A percentile compares a stretch with the other conserved stretches of the same genome.
Evolutionary conservation across 92 coral and sea anemone species (phyloP).

Genomic region (Porites cylindrica): DNA sequence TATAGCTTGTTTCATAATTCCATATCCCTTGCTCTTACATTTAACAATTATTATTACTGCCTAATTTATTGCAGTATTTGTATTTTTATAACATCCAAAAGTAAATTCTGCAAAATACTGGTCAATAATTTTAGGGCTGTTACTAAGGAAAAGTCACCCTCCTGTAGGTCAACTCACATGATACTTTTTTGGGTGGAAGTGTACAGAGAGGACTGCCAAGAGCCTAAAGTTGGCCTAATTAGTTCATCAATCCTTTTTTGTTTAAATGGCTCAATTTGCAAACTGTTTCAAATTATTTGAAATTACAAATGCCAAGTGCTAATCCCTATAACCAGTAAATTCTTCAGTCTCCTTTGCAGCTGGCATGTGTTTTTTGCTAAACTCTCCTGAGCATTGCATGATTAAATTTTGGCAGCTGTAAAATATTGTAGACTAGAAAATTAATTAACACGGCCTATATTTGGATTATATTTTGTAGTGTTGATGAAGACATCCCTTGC

Average conservation of each 20-base stretch:
- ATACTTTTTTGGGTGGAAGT: neutral
- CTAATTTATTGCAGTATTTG: no score
- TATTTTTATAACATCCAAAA: no score
- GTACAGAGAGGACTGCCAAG: neutral
- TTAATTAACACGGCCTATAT: no score
- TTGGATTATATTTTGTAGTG: conserved; percentile 2
- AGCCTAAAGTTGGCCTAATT: neutral
- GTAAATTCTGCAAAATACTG: no score
- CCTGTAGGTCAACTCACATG: conserved; percentile 4
- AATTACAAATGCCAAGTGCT: neutral
- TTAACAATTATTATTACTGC: no score
- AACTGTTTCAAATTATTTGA: neutral
- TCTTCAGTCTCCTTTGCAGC: conserved; percentile 9
- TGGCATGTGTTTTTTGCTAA: neutral
- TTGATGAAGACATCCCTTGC: conserved; percentile 25
- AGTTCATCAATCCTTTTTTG: neutral
- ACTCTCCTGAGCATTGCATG: conserved; percentile 6
- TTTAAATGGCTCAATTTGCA: conserved; percentile 23
- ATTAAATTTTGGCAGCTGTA: conserved; percentile 11
- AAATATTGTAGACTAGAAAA: neutral
- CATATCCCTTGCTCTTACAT: no score
- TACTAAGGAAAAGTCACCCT: conserved; percentile 15
- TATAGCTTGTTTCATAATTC: no score
- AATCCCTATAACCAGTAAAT: neutral
- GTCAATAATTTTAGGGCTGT: neutral